Evolutionary conservation across 2,888 invertebrate species (phyloP).

Genomic region (Marronus borbonicus): DNA sequence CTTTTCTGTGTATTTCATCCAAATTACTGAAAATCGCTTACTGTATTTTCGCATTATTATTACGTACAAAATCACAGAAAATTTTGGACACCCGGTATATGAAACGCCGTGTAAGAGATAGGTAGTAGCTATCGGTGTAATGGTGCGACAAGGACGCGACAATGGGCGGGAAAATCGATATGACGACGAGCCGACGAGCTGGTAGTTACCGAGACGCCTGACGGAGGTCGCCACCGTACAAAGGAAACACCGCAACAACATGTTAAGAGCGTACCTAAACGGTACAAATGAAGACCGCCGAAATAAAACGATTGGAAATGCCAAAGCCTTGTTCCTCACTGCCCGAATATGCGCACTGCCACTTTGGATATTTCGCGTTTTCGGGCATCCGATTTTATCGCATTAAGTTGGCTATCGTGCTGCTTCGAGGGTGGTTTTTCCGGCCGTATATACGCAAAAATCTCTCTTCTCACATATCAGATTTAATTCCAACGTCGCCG

Average conservation of each 20-base stretch:
- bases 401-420: slow-evolving; percentile 71
- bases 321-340: slow-evolving; percentile 48
- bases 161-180: slow-evolving; percentile 69
- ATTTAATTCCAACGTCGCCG: slow-evolving; percentile 58
- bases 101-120: slow-evolving; percentile 55
- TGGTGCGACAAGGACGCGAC: slow-evolving; percentile 66
- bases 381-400: slow-evolving; percentile 67
- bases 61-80: too few species aligned
- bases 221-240: slow-evolving; percentile 62
- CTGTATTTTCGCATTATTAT: too few species aligned
- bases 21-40: too few species aligned
- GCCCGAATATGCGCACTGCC: slow-evolving; percentile 66
- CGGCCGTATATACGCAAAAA: slow-evolving; percentile 60
- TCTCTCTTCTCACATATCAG: slow-evolving; percentile 58
- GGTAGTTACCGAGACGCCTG: slow-evolving; percentile 52
- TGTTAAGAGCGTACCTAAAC: slow-evolving; percentile 57
- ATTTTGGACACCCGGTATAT: background rate
- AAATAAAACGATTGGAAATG: slow-evolving; percentile 57
- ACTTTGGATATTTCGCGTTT: slow-evolving; percentile 67
- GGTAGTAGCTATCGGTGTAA: slow-evolving; percentile 67
- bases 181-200: slow-evolving; percentile 47
- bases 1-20: too few species aligned
- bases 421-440: slow-evolving; percentile 68
- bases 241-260: slow-evolving; percentile 57
- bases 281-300: slow-evolving; percentile 49